phyloP scores from a whole-genome alignment of 64 coral and sea anemone genomes.

The Anthopleura sola region DNA sequence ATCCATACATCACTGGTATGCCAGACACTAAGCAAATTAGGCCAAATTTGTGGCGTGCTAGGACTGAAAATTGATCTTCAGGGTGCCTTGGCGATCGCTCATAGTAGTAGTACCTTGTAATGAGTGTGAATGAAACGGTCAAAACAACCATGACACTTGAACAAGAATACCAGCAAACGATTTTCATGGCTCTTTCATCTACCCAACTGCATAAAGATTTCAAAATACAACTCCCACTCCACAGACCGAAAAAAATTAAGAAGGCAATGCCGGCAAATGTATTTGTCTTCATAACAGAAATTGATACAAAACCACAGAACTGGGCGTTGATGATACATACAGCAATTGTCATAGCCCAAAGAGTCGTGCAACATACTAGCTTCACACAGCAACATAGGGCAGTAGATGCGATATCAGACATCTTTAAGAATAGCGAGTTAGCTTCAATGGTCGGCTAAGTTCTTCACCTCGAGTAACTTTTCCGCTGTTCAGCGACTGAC shows the following conservation, averaged over 20 bases:
- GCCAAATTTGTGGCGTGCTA: not conserved
- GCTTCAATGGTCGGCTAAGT: no score
- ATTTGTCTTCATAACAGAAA: not conserved
- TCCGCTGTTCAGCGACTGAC: no score
- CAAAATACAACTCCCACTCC: not conserved
- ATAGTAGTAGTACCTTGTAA: constrained; percentile 10
- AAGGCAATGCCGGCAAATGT: not conserved
- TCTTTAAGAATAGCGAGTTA: no score
- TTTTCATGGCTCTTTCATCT: not conserved
- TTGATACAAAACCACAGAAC: not conserved
- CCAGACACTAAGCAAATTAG: not conserved
- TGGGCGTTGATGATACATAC: not conserved
- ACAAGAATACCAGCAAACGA: not conserved
- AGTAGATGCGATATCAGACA: no score
- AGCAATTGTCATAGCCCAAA: not conserved
- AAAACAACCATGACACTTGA: constrained; percentile 1
- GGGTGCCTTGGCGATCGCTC: not conserved
- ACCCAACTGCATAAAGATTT: not conserved
- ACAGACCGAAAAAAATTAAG: not conserved
- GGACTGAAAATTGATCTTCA: not conserved
- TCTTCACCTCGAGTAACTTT: no score
- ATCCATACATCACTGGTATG: not conserved
- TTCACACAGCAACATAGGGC: no score
- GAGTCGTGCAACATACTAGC: not conserved
- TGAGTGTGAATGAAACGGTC: not conserved